phyloP scores from a whole-genome alignment of 2,888 invertebrate species.

The Lamproptera curius region DNA sequence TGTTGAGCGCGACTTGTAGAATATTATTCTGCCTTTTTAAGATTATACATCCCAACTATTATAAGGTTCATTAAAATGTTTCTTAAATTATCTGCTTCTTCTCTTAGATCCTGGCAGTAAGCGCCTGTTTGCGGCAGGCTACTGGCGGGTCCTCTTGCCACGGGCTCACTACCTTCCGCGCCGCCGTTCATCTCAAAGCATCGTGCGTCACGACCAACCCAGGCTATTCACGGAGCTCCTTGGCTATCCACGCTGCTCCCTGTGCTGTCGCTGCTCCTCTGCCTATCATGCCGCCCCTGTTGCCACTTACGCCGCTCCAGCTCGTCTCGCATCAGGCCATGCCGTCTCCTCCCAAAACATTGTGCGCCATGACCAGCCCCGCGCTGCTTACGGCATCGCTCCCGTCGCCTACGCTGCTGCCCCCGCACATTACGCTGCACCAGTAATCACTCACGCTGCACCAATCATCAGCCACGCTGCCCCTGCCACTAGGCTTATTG shows the following conservation, averaged over 20 bases:
- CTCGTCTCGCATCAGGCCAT: conserved; percentile 36
- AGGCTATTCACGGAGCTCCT: conserved; percentile 27
- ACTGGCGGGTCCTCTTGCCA: conserved; percentile 55
- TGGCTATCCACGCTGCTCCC: conserved; percentile 40
- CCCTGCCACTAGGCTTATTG: conserved; percentile 27
- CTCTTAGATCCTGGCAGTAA: conserved; percentile 55
- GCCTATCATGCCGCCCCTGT: conserved; percentile 39
- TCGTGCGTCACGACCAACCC: conserved; percentile 42
- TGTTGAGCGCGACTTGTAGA: too few species aligned
- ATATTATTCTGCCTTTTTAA: too few species aligned
- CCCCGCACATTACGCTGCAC: conserved; percentile 29
- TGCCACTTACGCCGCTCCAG: conserved; percentile 31
- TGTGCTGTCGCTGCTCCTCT: too few species aligned
- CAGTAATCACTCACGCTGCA: conserved; percentile 34
- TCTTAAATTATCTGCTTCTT: too few species aligned
- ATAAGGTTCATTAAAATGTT: too few species aligned
- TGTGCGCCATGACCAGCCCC: conserved; percentile 51
- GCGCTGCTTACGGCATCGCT: conserved; percentile 37
- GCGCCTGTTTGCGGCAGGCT: conserved; percentile 61
- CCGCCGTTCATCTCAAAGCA: conserved; percentile 60
- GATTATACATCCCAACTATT: too few species aligned
- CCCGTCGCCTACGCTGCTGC: conserved; percentile 33
- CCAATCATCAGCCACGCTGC: conserved; percentile 31
- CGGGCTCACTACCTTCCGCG: conserved; percentile 58
- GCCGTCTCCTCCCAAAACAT: conserved; percentile 48